Base-by-base conservation (phyloP, 2,888 invertebrate genomes). In the Boloria selene region DNA sequence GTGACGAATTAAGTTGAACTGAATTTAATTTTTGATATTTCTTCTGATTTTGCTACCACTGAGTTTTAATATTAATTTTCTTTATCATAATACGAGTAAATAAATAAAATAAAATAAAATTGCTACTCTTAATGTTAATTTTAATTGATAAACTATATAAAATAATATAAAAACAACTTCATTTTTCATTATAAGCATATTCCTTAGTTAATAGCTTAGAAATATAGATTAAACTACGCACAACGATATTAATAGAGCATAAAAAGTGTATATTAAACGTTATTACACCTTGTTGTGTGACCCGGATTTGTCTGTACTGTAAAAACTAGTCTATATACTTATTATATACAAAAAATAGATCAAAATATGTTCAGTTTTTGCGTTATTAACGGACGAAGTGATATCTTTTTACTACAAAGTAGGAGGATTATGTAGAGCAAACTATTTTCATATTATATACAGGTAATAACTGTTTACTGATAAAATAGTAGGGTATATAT, bases 1-100 rank as follows among this genome's bases (percentile, higher is more conserved):
- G 59, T 63, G 56, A 59, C 59, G 45, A 53, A 59, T 59, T 50
- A 59, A 59, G 31, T 59, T 59, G 17, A 49, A 50, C 18, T 47
- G 47, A 59, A 59, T 31, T 31, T 5, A 38, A 26, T 47, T 31
- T 45, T 58, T 13, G 13, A 17, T n/a, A 16, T 26, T 3, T 16
- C n/a, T 53, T 2, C 22, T 5, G 22, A 10, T 50, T 13, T 13
- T 13, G 18, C 13, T 22, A 38, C 10, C 7, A 10, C 31, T 38
- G 10, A 38, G 31, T 38, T 1, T 31, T 38, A 38, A 0, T 38
- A 7, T 31, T 7, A 31, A 38, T 38, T 10, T 38, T 31, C n/a
- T n/a, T n/a, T n/a, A n/a, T n/a, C n/a, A n/a, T n/a, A n/a, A n/a
- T n/a, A n/a, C n/a, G n/a, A n/a, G n/a, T n/a, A n/a, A n/a, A n/a